A percentile compares a stretch with the other conserved stretches of the same genome.
Conservation (phyloP, 30 jellyfish, hydroid and myxozoan genomes). For the Chrysaora quinquecirrha region DNA sequence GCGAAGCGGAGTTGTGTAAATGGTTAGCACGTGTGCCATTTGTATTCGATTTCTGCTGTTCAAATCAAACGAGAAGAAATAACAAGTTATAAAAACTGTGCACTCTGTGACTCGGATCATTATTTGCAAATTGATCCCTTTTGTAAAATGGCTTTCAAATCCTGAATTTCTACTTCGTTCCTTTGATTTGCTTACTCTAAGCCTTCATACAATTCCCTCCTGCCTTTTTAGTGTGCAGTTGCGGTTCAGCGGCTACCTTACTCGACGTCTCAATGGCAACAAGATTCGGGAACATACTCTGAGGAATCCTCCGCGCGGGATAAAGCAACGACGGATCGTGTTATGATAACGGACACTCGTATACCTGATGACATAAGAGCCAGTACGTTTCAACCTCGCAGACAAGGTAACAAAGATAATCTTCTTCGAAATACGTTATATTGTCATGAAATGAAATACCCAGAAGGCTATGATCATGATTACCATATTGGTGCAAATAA, state of each 20-base stretch:
- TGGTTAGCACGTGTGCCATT: no score
- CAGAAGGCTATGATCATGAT: conserved; percentile 39
- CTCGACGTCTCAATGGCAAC: conserved; percentile 25
- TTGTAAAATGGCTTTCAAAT: no score
- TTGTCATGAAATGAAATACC: not conserved
- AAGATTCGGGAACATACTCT: conserved; percentile 57
- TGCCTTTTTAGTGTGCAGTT: conserved; percentile 1
- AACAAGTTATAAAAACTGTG: no score
- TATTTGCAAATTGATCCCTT: no score
- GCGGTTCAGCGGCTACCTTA: not conserved
- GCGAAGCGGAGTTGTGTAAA: no score
- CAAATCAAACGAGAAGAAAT: no score
- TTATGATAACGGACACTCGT: not conserved
- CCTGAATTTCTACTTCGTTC: no score
- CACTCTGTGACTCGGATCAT: no score
- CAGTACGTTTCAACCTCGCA: conserved; percentile 38
- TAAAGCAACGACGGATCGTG: not conserved
- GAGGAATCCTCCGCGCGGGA: conserved; percentile 49
- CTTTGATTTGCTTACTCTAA: no score
- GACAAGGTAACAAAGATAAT: conserved; percentile 16
- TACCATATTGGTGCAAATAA: conserved; percentile 32
- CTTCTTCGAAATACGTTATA: not conserved
- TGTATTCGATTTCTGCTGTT: no score
- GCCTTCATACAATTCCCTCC: no score
- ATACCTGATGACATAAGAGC: not conserved